A percentile compares a stretch with the other conserved stretches of the same genome.
Conservation (phyloP, 37 sponge, comb jelly and placozoan genomes). For the Corticium candelabrum region DNA sequence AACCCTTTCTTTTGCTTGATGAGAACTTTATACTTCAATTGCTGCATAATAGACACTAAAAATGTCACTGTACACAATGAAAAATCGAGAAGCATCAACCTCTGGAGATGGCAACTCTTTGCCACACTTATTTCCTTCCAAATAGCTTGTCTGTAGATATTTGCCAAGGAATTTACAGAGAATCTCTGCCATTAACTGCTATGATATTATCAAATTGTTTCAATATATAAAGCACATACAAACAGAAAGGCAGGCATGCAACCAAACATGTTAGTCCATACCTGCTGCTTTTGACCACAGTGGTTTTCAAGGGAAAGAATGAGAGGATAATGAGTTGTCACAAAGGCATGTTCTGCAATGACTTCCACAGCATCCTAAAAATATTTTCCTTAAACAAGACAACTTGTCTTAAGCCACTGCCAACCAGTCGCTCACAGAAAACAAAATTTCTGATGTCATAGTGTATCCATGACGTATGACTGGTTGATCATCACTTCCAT, state of each 20-base stretch:
- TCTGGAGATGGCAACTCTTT: conserved; percentile 6
- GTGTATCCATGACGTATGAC: conserved; percentile 91
- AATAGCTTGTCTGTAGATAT: not conserved
- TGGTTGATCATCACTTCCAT: conserved; percentile 85
- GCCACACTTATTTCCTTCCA: not conserved
- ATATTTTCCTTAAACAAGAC: not conserved
- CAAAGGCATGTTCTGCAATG: conserved; percentile 23
- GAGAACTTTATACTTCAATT: conserved; percentile 59
- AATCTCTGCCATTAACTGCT: conserved; percentile 9
- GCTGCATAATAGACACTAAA: conserved; percentile 14
- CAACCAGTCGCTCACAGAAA: conserved; percentile 20
- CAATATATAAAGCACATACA: not conserved
- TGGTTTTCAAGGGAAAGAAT: conserved; percentile 37
- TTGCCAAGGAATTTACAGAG: not conserved
- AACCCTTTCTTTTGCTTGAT: conserved; percentile 61
- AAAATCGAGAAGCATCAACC: no score
- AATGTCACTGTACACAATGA: no score
- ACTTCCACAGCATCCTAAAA: conserved; percentile 32
- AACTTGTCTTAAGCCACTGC: not conserved
- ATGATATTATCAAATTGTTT: no score
- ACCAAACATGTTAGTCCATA: conserved; percentile 9
- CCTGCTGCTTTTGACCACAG: conserved; percentile 23
- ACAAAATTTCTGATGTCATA: conserved; percentile 67
- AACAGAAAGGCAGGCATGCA: not conserved
- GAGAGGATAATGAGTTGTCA: conserved; percentile 26